phyloP scores from a whole-genome alignment of 2,797 vertebrate genomes.

The Karalla daura region DNA sequence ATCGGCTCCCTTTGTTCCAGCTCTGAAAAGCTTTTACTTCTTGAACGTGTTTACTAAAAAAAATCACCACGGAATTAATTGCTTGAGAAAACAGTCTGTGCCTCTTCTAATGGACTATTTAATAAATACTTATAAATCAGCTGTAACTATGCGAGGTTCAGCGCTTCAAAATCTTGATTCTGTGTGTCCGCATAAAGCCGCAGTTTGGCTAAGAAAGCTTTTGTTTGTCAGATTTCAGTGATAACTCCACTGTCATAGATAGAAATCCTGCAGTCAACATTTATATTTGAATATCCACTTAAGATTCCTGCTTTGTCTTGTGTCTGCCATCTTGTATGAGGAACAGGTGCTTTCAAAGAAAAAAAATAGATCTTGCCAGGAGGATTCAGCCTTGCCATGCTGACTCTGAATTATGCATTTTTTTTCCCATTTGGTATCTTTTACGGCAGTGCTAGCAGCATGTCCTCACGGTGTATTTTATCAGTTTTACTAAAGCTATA shows the following conservation, averaged over 20 bases:
- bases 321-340: background rate
- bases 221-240: background rate
- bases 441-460: constrained; percentile 4
- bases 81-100: too few relatives aligned
- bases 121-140: background rate
- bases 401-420: constrained; percentile 24
- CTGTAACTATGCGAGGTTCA: background rate
- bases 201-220: background rate
- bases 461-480: constrained; percentile 37
- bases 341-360: background rate
- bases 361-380: background rate
- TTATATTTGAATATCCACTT: constrained; percentile 16
- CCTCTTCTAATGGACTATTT: background rate
- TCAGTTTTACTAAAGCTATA: constrained; percentile 21
- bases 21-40: too few relatives aligned
- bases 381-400: constrained; percentile 5
- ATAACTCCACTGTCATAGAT: background rate
- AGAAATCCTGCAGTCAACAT: constrained; percentile 7
- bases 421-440: constrained; percentile 15
- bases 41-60: too few relatives aligned
- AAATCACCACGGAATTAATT: too few relatives aligned
- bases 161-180: background rate
- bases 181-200: background rate
- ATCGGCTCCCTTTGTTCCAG: too few relatives aligned
- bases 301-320: background rate